Evolutionary conservation across 2,888 invertebrate genomes (phyloP).

Genomic region (Ischnus inquisitorius): DNA sequence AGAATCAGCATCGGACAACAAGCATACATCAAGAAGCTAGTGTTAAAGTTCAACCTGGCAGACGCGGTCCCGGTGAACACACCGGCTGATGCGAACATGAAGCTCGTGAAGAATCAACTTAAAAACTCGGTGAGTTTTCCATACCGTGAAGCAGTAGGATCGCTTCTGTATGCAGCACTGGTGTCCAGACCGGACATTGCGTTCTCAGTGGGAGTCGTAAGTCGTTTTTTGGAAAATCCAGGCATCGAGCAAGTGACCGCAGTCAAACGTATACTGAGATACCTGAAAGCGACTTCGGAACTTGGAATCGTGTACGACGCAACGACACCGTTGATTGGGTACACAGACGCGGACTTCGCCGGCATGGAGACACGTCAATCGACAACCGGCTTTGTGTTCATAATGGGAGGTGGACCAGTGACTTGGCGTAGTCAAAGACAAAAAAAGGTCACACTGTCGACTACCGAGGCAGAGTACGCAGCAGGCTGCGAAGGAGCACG

Average conservation of each 20-base stretch:
- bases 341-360: constrained; percentile 43
- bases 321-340: background rate
- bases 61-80: constrained; percentile 35
- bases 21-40: constrained; percentile 46
- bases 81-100: constrained; percentile 48
- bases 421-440: constrained; percentile 34
- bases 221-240: background rate
- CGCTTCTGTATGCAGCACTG: constrained; percentile 17
- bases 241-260: constrained; percentile 3
- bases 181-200: constrained; percentile 7
- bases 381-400: constrained; percentile 31
- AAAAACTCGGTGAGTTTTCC: constrained; percentile 6
- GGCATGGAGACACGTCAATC: constrained; percentile 27
- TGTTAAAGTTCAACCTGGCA: constrained; percentile 48
- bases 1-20: constrained; percentile 32
- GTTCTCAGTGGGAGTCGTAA: constrained; percentile 12
- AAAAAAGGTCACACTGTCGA: constrained; percentile 35
- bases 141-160: constrained; percentile 30
- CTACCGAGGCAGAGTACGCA: constrained; percentile 36
- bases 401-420: constrained; percentile 37
- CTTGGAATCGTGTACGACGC: constrained; percentile 10
- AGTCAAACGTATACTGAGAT: constrained; percentile 21
- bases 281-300: constrained; percentile 5
- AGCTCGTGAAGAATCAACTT: background rate
- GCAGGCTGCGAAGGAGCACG: constrained; percentile 37